Base-by-base conservation (phyloP, 2,113 vertebrate genomes). In the Baryphthengus martii region DNA sequence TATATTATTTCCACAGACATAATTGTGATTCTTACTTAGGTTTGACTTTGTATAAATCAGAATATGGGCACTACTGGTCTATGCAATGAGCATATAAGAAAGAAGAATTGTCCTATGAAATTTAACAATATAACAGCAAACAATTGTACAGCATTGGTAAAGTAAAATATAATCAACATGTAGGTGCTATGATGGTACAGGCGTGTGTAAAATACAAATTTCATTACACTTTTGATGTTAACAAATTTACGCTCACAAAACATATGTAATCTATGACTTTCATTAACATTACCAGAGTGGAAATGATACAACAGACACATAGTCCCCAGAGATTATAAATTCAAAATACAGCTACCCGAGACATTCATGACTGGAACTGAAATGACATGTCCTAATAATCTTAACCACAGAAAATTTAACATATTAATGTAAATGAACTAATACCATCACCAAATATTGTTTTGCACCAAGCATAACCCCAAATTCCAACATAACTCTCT, bases 391-490 rank as follows among this genome's bases (percentile, higher is more conserved):
- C 81, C 55, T 82, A 84, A 73, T 87, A 85, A 82, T 50, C 61
- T 87, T 86, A 79, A 85, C 45, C 75, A 91, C 39, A 66, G 65
- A n/a, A 95, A 91, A 81, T 84, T 35, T 66, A 81, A 37, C 52
- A 83, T 49, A 47, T 74, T 91, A 75, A 26, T 25, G 19, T 75
- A n/a, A n/a, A n/a, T n/a, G n/a, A n/a, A n/a, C n/a, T n/a, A n/a
- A n/a, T n/a, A n/a, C n/a, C n/a, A n/a, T n/a, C n/a, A n/a, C n/a
- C n/a, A n/a, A n/a, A n/a, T n/a, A n/a, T n/a, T n/a, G n/a, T n/a
- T n/a, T 86, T 93, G 50, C 13, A 62, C 8, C n/a, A n/a, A 63
- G 12, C 77, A 78, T 67, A 24, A n/a, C n/a, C n/a, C n/a, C n/a
- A n/a, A n/a, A n/a, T n/a, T n/a, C n/a, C n/a, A n/a, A n/a, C n/a